These are phyloP conservation scores for Dexiosoma caninum DNA, from an alignment of 2,888 invertebrate genomes.

Conservation along the genomic window DNA sequence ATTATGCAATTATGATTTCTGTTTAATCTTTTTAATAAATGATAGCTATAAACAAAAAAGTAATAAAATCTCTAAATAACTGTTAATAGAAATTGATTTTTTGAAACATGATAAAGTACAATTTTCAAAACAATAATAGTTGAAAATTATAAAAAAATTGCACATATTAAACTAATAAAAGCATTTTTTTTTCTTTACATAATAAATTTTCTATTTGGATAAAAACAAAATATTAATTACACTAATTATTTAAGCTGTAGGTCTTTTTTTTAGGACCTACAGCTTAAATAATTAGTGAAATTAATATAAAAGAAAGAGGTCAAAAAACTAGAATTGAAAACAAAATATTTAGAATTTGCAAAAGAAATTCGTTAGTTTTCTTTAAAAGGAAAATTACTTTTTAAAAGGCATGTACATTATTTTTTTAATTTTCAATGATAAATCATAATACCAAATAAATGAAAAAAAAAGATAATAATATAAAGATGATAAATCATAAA, in stretches of 20 bases:
- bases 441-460: slow-evolving; percentile 47
- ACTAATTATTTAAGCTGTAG: too few relatives aligned
- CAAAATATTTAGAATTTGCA: slow-evolving; percentile 58
- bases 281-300: too few relatives aligned
- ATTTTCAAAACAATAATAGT: slow-evolving; percentile 48
- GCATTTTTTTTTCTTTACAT: slow-evolving; percentile 50
- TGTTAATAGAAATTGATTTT: slow-evolving; percentile 44
- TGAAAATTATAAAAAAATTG: slow-evolving; percentile 55
- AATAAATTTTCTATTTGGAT: slow-evolving; percentile 59
- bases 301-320: too few relatives aligned
- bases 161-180: slow-evolving; percentile 64
- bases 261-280: too few relatives aligned
- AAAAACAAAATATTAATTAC: too few relatives aligned
- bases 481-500: slow-evolving; percentile 50
- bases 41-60: slow-evolving; percentile 53
- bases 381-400: slow-evolving; percentile 46
- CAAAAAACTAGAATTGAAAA: too few relatives aligned
- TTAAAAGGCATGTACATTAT: slow-evolving; percentile 53
- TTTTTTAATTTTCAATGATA: slow-evolving; percentile 47
- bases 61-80: slow-evolving; percentile 46
- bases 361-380: slow-evolving; percentile 56
- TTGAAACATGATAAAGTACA: slow-evolving; percentile 53
- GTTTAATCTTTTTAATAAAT: slow-evolving; percentile 48
- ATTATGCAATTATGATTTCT: slow-evolving; percentile 56
- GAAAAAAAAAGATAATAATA: slow-evolving; percentile 7